These are phyloP conservation scores for Cordilura impudica DNA, from an alignment of 2,888 invertebrate species.

Conservation along the genomic window DNA sequence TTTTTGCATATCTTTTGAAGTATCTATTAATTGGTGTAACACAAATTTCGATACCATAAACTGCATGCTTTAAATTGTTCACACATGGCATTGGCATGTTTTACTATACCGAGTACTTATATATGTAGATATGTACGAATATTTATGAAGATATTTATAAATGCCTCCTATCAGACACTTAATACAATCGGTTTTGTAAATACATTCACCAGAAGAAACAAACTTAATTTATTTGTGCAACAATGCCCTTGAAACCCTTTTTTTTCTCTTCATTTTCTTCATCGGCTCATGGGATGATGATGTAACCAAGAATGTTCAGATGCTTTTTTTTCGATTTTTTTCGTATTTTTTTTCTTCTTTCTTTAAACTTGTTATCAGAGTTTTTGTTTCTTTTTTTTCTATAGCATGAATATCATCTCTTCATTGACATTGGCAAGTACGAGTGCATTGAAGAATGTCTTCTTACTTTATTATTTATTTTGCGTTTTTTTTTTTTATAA, in stretches of 20 bases:
- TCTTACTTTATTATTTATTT: background rate
- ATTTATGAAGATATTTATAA: too few species aligned
- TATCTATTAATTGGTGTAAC: too few species aligned
- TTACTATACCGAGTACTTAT: too few species aligned
- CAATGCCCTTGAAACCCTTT: conserved; percentile 40
- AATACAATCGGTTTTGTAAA: conserved; percentile 63
- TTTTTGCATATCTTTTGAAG: too few species aligned
- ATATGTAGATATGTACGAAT: too few species aligned
- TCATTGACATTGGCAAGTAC: background rate
- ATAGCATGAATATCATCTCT: background rate
- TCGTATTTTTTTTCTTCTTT: background rate
- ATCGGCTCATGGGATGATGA: conserved; percentile 10
- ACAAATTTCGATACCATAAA: too few species aligned
- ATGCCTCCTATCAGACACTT: background rate
- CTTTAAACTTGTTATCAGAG: background rate
- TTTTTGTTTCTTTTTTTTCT: conserved; percentile 5
- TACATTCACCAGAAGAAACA: conserved; percentile 65
- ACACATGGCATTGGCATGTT: too few species aligned
- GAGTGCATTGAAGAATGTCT: background rate
- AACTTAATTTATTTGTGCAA: conserved; percentile 64
- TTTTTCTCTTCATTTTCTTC: background rate
- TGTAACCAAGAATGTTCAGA: conserved; percentile 38
- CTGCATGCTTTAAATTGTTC: too few species aligned
- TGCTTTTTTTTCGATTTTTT: conserved; percentile 4
- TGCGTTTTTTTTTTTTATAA: too few species aligned